phyloP scores from a whole-genome alignment of 2,113 vertebrate genomes.

The Orthonyx spaldingii region DNA sequence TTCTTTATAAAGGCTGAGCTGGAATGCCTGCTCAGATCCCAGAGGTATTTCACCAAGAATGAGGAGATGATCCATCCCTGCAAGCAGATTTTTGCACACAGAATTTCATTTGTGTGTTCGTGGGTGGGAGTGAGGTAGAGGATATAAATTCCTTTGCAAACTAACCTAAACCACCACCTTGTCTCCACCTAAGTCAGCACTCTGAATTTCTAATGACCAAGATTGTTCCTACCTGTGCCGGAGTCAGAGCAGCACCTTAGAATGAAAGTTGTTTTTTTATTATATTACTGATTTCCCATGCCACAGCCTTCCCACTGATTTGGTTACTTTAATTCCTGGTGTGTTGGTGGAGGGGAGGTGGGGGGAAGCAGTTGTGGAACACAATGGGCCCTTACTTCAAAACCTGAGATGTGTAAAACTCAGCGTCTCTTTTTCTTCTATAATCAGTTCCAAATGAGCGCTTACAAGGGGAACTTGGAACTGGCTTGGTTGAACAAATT shows the following conservation, averaged over 20 bases:
- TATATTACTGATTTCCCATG: not conserved
- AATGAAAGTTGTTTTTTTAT: not conserved
- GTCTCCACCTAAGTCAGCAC: not conserved
- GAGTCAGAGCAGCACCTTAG: not conserved
- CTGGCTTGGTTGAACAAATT: slow-evolving; percentile 56
- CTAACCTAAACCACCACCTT: not conserved
- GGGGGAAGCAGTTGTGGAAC: not conserved
- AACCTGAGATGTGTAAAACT: slow-evolving; percentile 59
- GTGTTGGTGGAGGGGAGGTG: not conserved
- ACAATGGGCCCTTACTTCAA: slow-evolving; percentile 35
- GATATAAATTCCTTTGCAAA: not conserved
- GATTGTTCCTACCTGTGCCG: not conserved
- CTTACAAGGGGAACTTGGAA: slow-evolving; percentile 57
- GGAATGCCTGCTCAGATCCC: not conserved
- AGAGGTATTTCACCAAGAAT: not conserved
- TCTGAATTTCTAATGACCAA: not conserved
- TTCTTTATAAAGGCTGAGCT: not conserved
- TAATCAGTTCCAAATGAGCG: slow-evolving; percentile 74
- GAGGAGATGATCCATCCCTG: not conserved
- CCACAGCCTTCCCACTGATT: not conserved
- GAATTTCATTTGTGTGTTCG: not conserved
- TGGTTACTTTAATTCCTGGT: not conserved
- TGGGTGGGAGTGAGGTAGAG: not conserved
- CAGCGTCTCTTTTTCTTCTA: slow-evolving; percentile 2
- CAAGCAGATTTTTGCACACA: not conserved